A percentile compares a stretch with the other conserved stretches of the same genome.
These are phyloP conservation scores for Cricetomys ansorgei DNA, from an alignment of 2,113 vertebrate genomes.

Conservation along the genomic window DNA sequence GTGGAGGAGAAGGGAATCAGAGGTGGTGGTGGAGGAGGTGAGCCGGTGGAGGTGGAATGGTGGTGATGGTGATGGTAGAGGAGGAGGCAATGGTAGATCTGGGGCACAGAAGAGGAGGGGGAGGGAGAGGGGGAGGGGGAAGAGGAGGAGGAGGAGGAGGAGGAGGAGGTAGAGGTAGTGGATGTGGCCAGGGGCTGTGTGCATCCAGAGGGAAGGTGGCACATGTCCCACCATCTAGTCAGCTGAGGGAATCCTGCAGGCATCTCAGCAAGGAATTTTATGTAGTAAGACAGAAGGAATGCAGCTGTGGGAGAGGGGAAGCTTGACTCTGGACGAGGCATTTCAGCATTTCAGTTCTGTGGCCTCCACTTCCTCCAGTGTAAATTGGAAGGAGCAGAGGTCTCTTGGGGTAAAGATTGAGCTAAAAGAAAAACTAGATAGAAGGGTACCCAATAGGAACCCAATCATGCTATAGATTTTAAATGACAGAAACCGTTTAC, in stretches of 20 bases:
- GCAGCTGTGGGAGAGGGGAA: background rate
- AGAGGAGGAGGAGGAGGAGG: background rate
- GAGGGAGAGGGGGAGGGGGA: background rate
- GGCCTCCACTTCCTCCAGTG: background rate
- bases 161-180: background rate
- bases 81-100: background rate
- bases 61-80: background rate
- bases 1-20: background rate
- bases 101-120: no score
- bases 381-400: background rate
- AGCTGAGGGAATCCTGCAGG: background rate
- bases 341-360: background rate
- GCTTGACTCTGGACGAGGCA: background rate
- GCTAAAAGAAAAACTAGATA: background rate
- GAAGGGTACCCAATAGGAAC: background rate
- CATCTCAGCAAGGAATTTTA: background rate
- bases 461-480: background rate
- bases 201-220: background rate
- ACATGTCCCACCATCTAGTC: background rate
- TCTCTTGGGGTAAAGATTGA: background rate
- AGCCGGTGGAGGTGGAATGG: accelerated
- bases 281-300: background rate
- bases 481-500: slow-evolving; percentile 7
- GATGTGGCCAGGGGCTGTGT: background rate
- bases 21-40: no score